These are phyloP conservation scores for Habrosyne pyritoides DNA, from an alignment of 2,888 invertebrate species.

Conservation along the genomic window DNA sequence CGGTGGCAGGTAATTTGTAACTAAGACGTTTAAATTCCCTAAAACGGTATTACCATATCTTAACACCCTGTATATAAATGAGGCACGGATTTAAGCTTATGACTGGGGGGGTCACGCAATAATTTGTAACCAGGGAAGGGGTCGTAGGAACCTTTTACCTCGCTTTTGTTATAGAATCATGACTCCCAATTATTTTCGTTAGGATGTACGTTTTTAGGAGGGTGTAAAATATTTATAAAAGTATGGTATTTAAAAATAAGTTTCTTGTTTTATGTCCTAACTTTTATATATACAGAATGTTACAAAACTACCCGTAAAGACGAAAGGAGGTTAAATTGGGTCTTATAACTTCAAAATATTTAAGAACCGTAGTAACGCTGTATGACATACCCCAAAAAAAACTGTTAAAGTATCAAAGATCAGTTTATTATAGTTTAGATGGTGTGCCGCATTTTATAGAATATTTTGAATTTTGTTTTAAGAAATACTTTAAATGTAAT, in stretches of 20 bases:
- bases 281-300: neutral
- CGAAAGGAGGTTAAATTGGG: too few relatives aligned
- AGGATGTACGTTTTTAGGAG: neutral
- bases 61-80: constrained; percentile 2
- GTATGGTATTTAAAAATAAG: neutral
- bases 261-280: neutral
- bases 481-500: too few relatives aligned
- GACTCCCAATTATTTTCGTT: neutral
- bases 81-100: neutral
- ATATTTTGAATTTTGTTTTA: too few relatives aligned
- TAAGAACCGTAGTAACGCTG: too few relatives aligned
- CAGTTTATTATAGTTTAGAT: too few relatives aligned
- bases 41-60: neutral
- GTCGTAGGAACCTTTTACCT: neutral
- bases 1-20: neutral
- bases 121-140: neutral
- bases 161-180: neutral
- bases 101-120: neutral
- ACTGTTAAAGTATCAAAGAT: too few relatives aligned
- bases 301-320: too few relatives aligned
- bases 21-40: neutral
- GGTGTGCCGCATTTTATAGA: too few relatives aligned
- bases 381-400: too few relatives aligned
- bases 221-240: neutral
- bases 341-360: too few relatives aligned